Base-by-base conservation (phyloP, 2,797 vertebrate species). In the Lepilemur septentrionalis region DNA sequence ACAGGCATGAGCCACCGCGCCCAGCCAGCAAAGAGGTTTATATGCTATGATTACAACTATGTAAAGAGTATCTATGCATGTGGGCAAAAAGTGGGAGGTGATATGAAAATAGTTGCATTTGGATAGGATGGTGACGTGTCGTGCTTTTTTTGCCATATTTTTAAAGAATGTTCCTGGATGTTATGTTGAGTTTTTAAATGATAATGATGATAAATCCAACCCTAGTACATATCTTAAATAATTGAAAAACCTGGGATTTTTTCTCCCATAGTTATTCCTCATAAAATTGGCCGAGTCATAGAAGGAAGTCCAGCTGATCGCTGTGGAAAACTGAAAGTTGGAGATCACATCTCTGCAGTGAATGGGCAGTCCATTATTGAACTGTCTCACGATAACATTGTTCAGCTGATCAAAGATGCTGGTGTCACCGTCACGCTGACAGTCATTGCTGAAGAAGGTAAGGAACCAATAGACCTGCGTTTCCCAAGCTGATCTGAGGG, bases 201-300 rank as follows among this genome's bases (percentile, higher is more conserved):
- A 80, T 48, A 32, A 43, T 73, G 75, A 63, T 91, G 28, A 38
- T 43, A 61, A 95, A 55, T 83, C 46, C 9, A 69, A 14, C 15
- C 12, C 23, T 75, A 22, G 35, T 7, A 41, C 17, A 23, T 55
- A 28, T 9, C 52, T 73, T 92, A 85, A 87, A 15, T 88, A 95
- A 93, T 10, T 86, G 50, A 85, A 96, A 93, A 85, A 30, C 32
- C 55, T n/a, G 75, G 93, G 23, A 1, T 0, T 81, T 98, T 83
- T 32, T 50, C 55, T 96, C 96, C n/a, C 94, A 30, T 90, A 99
- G 99, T 99, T 50, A 99, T 99, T 91, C 99, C 99, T 76, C 99
- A 99, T 98, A 99, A 99, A 99, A 99, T 99, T 0, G 99, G 99
- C 22, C 99, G 99, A 15, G 99, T 99, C 50, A 99, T 99, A 15